phyloP scores from a whole-genome alignment of 2,797 vertebrate species.

The Hydrolagus colliei region DNA sequence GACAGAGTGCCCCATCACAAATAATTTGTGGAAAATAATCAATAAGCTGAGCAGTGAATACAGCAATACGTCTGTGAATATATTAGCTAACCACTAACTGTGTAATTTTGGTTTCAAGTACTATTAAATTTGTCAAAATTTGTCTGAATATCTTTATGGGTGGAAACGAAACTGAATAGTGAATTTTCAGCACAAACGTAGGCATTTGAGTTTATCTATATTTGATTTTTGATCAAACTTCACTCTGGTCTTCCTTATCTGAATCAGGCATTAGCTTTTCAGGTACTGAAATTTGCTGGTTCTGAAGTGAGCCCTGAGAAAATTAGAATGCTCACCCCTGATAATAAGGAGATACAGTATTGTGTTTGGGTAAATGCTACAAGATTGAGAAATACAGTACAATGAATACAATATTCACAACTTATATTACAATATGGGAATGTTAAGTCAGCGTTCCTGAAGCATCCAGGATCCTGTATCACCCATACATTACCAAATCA shows the following conservation, averaged over 20 bases:
- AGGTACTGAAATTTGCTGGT: too few species aligned
- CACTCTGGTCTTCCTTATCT: too few species aligned
- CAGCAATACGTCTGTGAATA: neutral
- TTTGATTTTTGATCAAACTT: neutral
- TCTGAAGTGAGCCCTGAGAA: too few species aligned
- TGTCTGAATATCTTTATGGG: neutral
- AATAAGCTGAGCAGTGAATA: conserved; percentile 10
- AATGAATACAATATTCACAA: too few species aligned
- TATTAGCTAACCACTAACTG: neutral
- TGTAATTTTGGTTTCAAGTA: neutral
- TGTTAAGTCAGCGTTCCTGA: too few species aligned
- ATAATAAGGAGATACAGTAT: too few species aligned
- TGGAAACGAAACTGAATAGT: neutral
- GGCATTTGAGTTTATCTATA: neutral
- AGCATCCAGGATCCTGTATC: too few species aligned
- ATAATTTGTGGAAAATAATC: neutral
- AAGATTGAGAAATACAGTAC: too few species aligned
- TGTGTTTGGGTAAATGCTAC: too few species aligned
- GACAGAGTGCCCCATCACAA: neutral
- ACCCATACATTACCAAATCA: neutral
- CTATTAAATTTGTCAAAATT: neutral
- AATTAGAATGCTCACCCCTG: too few species aligned
- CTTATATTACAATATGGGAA: too few species aligned
- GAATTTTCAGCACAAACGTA: neutral
- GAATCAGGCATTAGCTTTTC: too few species aligned